Evolutionary conservation across 2,888 invertebrate species (phyloP).

Genomic region (Macrosiphum euphorbiae): DNA sequence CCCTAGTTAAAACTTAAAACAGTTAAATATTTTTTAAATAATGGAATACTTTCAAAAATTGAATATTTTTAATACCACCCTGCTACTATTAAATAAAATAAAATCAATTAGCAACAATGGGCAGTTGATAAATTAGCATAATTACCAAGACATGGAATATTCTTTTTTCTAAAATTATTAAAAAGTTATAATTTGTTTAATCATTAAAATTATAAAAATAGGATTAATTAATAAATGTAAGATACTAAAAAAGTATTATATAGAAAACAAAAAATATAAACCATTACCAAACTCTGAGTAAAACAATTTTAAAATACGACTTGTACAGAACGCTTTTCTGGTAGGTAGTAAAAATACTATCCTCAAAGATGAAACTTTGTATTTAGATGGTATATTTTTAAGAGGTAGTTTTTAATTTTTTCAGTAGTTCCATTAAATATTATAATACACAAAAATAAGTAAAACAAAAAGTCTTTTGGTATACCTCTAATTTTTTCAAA

Average conservation of each 20-base stretch:
- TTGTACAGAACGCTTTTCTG: neutral
- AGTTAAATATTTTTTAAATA: neutral
- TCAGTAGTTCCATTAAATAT: neutral
- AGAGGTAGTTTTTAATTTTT: neutral
- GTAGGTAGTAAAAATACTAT: neutral
- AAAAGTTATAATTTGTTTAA: neutral
- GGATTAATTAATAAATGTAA: neutral
- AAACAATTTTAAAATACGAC: neutral
- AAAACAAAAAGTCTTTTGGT: neutral
- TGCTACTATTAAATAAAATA: neutral
- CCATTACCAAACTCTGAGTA: neutral
- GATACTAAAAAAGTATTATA: neutral
- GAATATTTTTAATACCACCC: neutral
- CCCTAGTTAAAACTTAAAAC: no score
- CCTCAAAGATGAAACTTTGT: neutral
- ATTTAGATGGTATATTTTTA: neutral
- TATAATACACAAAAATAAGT: neutral
- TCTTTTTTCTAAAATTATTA: neutral
- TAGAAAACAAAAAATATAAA: neutral
- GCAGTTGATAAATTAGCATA: neutral
- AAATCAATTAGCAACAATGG: neutral
- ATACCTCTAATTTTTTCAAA: neutral
- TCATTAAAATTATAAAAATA: neutral
- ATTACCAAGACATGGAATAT: neutral
- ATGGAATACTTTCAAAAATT: neutral